Percentiles rank a stretch among this genome's conserved stretches.
These are phyloP conservation scores for Watsonalla cultraria DNA, from an alignment of 2,888 invertebrate genomes.

Conservation along the genomic window DNA sequence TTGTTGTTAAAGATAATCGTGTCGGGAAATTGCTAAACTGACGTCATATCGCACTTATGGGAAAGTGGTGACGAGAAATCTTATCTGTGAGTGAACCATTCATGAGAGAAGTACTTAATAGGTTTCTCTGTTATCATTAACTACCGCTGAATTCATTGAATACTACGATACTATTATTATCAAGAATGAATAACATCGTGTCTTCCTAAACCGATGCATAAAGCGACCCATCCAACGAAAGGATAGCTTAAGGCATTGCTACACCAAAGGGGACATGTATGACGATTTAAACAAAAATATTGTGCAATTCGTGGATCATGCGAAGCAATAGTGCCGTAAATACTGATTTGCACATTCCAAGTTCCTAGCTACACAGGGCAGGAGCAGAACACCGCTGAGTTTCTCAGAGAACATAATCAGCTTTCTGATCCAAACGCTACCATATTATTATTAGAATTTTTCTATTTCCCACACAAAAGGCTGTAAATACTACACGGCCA, in stretches of 20 bases:
- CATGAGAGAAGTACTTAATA: neutral
- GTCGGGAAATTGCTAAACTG: neutral
- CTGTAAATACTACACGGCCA: conserved; percentile 25
- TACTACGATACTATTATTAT: neutral
- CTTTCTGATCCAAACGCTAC: conserved; percentile 59
- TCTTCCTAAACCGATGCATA: no score
- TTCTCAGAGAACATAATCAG: conserved; percentile 65
- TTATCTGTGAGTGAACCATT: neutral
- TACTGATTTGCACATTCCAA: neutral
- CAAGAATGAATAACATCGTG: no score
- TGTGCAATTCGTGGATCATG: no score
- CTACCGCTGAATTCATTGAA: neutral
- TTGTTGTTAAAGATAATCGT: conserved; percentile 8
- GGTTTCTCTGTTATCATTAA: neutral
- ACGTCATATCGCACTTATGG: neutral
- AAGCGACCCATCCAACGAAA: no score
- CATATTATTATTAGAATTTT: conserved; percentile 31
- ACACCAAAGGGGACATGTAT: no score
- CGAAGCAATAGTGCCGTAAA: no score
- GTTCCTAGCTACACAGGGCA: conserved; percentile 15
- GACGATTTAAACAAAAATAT: no score
- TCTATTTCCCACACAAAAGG: conserved; percentile 47
- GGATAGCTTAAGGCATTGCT: no score
- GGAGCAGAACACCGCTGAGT: conserved; percentile 37
- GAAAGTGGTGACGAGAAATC: neutral